phyloP scores from a whole-genome alignment of 2,888 invertebrate genomes.

The Cryptophagus acutangulus region DNA sequence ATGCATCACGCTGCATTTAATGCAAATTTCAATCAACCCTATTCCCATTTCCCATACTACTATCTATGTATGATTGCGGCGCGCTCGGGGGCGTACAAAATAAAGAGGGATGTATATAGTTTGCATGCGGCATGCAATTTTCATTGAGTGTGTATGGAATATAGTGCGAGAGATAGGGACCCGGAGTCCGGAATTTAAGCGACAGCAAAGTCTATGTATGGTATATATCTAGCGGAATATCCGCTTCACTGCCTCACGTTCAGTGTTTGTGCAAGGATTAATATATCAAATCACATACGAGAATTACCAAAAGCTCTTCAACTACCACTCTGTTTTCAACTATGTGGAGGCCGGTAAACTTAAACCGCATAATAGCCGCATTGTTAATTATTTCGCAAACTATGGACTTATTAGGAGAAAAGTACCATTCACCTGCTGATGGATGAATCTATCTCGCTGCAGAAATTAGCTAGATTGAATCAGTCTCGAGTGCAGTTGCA shows the following conservation, averaged over 20 bases:
- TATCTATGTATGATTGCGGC: not conserved
- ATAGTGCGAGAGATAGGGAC: not conserved
- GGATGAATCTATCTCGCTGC: no score
- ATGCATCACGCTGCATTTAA: not conserved
- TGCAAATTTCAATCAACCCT: conserved; percentile 4
- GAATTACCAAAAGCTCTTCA: no score
- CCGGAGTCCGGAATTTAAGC: no score
- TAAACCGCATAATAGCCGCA: no score
- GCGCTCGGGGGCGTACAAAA: not conserved
- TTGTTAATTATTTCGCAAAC: no score
- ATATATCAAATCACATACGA: conserved; percentile 7
- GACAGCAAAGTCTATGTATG: not conserved
- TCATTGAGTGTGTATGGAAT: not conserved
- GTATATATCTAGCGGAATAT: conserved; percentile 9
- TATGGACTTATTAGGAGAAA: no score
- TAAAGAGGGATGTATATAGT: not conserved
- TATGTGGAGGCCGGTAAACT: no score
- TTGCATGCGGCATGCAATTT: not conserved
- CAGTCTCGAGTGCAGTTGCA: no score
- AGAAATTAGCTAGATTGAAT: no score
- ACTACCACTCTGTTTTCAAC: no score
- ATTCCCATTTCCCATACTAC: not conserved
- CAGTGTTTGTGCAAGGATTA: conserved; percentile 7
- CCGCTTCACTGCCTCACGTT: conserved; percentile 8
- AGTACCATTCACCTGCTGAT: no score